phyloP scores from a whole-genome alignment of 2,888 invertebrate species.

The Nezara viridula region DNA sequence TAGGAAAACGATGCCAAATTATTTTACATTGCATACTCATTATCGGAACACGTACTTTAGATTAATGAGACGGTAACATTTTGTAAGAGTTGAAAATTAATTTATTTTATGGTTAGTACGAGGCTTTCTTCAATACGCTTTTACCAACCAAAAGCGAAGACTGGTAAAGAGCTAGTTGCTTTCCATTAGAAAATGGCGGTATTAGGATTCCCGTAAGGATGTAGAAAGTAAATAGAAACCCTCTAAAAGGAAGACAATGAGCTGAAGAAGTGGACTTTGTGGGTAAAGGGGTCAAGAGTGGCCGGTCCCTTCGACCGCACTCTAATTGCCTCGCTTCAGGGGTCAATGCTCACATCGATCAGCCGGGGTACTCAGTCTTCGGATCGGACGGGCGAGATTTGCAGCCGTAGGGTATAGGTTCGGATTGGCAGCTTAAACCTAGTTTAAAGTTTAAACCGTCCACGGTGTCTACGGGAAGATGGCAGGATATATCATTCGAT shows the following conservation, averaged over 20 bases:
- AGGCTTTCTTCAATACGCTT: not conserved
- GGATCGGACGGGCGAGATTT: not conserved
- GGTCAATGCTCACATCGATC: slow-evolving; percentile 42
- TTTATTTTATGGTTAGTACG: not conserved
- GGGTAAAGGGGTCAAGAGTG: slow-evolving; percentile 39
- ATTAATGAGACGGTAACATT: no score
- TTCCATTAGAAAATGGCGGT: slow-evolving; percentile 19
- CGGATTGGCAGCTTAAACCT: no score
- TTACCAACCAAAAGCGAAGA: not conserved
- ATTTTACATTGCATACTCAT: no score
- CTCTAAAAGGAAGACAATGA: slow-evolving; percentile 25
- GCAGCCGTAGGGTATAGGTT: not conserved
- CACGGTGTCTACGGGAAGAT: not conserved
- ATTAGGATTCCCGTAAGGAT: slow-evolving; percentile 14
- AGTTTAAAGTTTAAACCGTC: not conserved
- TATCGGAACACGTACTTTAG: no score
- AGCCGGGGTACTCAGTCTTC: not conserved
- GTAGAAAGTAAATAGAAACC: slow-evolving; percentile 27
- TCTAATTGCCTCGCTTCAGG: not conserved
- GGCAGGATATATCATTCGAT: not conserved
- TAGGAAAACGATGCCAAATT: no score
- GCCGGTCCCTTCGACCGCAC: not conserved
- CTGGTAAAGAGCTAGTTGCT: not conserved
- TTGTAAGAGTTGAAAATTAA: no score
- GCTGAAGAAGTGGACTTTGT: slow-evolving; percentile 27